A percentile compares a stretch with the other conserved stretches of the same genome.
Conservation (phyloP, 2,113 vertebrate species). For the Pelvicachromis taeniatus region DNA sequence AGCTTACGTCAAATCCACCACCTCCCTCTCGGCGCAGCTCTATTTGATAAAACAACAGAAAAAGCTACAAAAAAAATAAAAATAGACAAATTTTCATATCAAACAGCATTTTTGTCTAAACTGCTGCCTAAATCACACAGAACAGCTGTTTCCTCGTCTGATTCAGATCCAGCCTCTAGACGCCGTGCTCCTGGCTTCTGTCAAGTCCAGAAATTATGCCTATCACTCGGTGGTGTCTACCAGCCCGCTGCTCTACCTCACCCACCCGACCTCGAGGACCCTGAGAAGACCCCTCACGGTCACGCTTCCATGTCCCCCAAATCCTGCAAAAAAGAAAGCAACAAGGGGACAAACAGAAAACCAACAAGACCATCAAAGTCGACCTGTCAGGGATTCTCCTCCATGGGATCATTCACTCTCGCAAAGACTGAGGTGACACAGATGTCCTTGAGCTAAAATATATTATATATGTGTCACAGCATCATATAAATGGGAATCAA, state of each 20-base stretch:
- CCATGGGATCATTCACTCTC: neutral
- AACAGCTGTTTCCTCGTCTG: conserved; percentile 8
- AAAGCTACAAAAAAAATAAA: neutral
- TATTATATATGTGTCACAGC: neutral
- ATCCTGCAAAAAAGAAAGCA: conserved; percentile 69
- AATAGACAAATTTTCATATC: neutral
- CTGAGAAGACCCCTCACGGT: conserved; percentile 74
- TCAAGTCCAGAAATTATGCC: conserved; percentile 75
- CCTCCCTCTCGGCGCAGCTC: neutral
- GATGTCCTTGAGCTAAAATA: neutral
- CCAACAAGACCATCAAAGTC: neutral
- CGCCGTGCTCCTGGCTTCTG: conserved; percentile 66
- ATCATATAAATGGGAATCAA: neutral
- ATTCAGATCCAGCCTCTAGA: conserved; percentile 83
- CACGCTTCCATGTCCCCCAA: conserved; percentile 78
- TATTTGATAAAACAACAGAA: neutral
- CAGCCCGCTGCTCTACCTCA: conserved; percentile 77
- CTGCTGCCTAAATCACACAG: neutral
- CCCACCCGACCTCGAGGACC: conserved; percentile 73
- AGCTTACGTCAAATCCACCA: neutral
- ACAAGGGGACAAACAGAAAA: conserved; percentile 29
- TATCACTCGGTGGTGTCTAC: conserved; percentile 73
- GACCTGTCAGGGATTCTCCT: neutral
- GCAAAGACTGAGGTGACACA: neutral
- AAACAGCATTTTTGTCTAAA: neutral